phyloP scores from a whole-genome alignment of 92 coral and sea anemone species.

The Galaxea fascicularis region DNA sequence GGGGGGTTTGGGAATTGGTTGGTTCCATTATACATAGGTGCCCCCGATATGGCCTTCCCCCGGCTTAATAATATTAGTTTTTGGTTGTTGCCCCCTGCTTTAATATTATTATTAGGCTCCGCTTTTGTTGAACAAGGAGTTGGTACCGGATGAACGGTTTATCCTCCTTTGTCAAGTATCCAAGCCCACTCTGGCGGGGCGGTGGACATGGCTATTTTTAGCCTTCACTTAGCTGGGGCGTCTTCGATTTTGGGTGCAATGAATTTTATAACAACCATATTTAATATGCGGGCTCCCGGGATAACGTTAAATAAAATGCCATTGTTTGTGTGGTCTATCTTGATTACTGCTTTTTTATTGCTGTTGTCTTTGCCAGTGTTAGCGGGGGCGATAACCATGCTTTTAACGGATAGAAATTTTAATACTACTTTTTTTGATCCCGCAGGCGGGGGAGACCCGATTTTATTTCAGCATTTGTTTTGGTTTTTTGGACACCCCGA shows the following conservation, averaged over 20 bases:
- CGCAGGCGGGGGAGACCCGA: conserved; percentile 88
- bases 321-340: conserved; percentile 80
- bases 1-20: conserved; percentile 87
- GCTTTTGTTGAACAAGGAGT: conserved; percentile 76
- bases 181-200: conserved; percentile 78
- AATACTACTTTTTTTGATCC: conserved; percentile 91
- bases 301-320: conserved; percentile 71
- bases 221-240: conserved; percentile 86
- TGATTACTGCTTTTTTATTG: conserved; percentile 83
- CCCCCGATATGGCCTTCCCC: conserved; percentile 86
- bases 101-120: conserved; percentile 66
- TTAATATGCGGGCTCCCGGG: conserved; percentile 78
- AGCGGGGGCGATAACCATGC: conserved; percentile 84
- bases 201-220: conserved; percentile 80
- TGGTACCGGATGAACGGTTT: conserved; percentile 87
- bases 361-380: conserved; percentile 81
- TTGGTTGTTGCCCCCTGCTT: conserved; percentile 76
- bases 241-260: conserved; percentile 85
- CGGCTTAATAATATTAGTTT: conserved; percentile 82
- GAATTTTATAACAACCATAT: conserved; percentile 83
- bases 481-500: conserved; percentile 93
- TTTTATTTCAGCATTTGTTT: conserved; percentile 86
- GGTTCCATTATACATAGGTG: conserved; percentile 74
- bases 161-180: conserved; percentile 73
- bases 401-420: conserved; percentile 83